Base-by-base conservation (phyloP, 2,797 vertebrate genomes). In the Hypotaenidia philippensis region DNA sequence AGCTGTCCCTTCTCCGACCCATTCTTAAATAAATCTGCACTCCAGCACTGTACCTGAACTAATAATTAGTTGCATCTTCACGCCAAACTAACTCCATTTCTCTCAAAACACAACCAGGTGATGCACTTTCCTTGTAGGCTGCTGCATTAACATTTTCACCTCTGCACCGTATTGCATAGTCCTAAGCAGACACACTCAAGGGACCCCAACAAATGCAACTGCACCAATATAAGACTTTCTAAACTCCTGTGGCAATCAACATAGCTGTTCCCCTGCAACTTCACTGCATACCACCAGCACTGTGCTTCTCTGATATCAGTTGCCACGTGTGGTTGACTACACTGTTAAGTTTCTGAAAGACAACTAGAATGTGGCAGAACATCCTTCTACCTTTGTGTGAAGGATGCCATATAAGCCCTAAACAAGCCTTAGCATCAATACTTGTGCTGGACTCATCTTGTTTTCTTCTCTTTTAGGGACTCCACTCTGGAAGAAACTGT, bases 321-420 rank as follows among this genome's bases (percentile, higher is more conserved):
- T 80, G 32, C 25, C 44, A 74, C 16, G 36, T 57, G 31, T 32
- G 32, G 8, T 1, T 61, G 20, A 16, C 52, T 49, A 41, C 20
- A 78, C 1, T 19, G 18, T 60, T 60, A 60, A 65, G 21, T 72
- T n/a, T 59, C 8, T 60, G 20, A 81, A 78, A 57, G 11, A 36
- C 0, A 0, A 6, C 10, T 29, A 78, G 40, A 68, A 34, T 7
- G 38, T 2, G 15, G 7, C 41, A 72, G 13, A 7, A 36, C 20
- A 59, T 23, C 22, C 20, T 47, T 79, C 13, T 52, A 6, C 8
- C 31, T 66, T 52, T 3, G 0, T 19, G 27, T 63, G 36, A 70
- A 80, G 45, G 36, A 11, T 9, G 61, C 6, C 13, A 25, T 11
- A 0, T 2, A 50, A 61, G 5, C 47, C 29, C 16, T 80, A 55